Base-by-base conservation (phyloP, 2,113 vertebrate genomes). In the Hydropotes inermis region DNA sequence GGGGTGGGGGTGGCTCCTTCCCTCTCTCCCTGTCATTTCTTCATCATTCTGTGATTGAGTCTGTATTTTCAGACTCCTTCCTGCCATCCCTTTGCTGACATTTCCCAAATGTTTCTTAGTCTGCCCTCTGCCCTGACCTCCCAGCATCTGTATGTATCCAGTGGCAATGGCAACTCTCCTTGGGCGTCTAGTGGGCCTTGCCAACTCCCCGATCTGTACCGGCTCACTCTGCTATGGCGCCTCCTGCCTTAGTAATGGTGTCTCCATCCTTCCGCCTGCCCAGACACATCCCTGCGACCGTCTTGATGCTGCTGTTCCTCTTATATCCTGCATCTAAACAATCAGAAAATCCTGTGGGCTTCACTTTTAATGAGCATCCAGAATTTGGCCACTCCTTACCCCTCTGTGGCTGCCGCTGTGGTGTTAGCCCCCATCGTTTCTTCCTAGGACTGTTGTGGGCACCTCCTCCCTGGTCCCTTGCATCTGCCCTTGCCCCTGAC, bases 361-460 rank as follows among this genome's bases (percentile, higher is more conserved):
- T 50, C 33, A 17, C 13, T 55, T 64, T 33, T 16, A 27, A 2
- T 50, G 16, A 25, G 54, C 5, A 15, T 47, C 83, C 52, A 52
- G 86, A 78, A 5, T 76, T 57, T 3, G 27, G 82, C 81, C 33
- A 3, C 15, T 4, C 55, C 25, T 67, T 21, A 17, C 2, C 39
- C n/a, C 11, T 50, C 16, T 3, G 4, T 1, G 1, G n/a, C 36
- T 12, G 19, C 50, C 9, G 0, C 43, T 10, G 0, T 27, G 92
- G 43, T 19, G 30, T 61, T 19, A 14, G 86, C 82, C 27, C 17
- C 54, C 39, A 1, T 30, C 1, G 1, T n/a, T 55, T 82, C 27
- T 57, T 33, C 19, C 93, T 25, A 36, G 67, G 84, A 36, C 45
- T 8, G 4, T 25, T 36, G 11, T 4, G 17, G 74, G 13, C 1